Evolutionary conservation across 2,888 invertebrate genomes (phyloP).

Genomic region (Tetragonula carbonaria): DNA sequence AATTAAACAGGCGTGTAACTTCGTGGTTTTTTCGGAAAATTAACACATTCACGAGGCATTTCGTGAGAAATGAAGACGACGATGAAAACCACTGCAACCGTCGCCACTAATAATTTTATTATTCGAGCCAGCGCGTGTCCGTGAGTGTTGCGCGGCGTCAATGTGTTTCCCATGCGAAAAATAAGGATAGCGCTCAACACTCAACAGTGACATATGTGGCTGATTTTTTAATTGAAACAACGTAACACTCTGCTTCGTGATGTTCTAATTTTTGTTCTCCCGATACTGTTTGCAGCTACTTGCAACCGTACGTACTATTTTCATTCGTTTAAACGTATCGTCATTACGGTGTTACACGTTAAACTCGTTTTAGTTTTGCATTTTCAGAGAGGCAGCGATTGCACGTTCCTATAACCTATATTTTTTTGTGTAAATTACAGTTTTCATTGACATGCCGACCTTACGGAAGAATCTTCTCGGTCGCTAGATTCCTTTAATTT

Average conservation of each 20-base stretch:
- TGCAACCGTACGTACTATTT: conserved; percentile 42
- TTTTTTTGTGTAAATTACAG: conserved; percentile 10
- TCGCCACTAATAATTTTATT: conserved; percentile 35
- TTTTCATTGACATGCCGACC: conserved; percentile 9
- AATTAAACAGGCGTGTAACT: neutral
- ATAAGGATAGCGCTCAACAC: conserved; percentile 46
- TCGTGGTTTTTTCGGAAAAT: neutral
- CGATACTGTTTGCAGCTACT: conserved; percentile 23
- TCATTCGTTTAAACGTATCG: conserved; percentile 1
- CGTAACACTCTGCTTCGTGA: conserved; percentile 28
- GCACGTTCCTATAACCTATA: conserved; percentile 31
- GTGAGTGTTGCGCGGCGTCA: conserved; percentile 31
- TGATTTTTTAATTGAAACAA: conserved; percentile 42
- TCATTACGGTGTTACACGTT: neutral
- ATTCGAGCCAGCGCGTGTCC: conserved; percentile 25
- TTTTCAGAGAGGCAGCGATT: neutral
- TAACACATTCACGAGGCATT: neutral
- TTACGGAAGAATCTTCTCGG: neutral
- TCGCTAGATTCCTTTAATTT: neutral
- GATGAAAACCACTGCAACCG: conserved; percentile 43
- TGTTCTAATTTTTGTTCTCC: conserved; percentile 34
- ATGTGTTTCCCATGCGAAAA: conserved; percentile 48
- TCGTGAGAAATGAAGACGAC: neutral
- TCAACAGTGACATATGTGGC: conserved; percentile 54
- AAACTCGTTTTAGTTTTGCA: neutral